Evolutionary conservation across 1,140 invertebrate genomes (phyloP), one percentile per base, ranked within the genome.

Genomic region (Paraescarpia echinospica): DNA sequence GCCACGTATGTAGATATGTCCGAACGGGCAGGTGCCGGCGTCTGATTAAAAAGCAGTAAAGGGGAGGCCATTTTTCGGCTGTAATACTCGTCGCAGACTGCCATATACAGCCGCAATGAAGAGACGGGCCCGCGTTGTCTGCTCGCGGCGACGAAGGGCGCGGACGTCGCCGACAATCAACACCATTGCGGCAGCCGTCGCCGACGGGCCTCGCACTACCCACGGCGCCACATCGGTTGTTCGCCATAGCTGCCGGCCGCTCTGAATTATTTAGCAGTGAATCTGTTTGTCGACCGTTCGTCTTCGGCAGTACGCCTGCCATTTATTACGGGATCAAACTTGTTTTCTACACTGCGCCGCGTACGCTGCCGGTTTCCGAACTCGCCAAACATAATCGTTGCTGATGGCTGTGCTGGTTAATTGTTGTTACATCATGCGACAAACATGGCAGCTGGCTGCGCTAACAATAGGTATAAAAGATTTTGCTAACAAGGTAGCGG

Each of bases 231-330:
- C 59, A 18, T 27, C 59, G 18, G 59, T 77, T 18, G 59, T 77
- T 31, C 18, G 59, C 59, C 59, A 77, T 77, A 6, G 59, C 59
- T 77, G 59, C 59, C 59, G 59, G 59, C 59, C 59, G 27, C 14
- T 77, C 59, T 77, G 59, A 77, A 77, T 77, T 77, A 77, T 77
- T 77, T 77, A 77, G 59, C 59, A 77, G 59, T 31, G 59, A 77
- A 77, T 77, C 59, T 77, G 59, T 77, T 77, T 77, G 59, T 77
- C 59, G 59, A 31, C 59, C 59, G 59, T 18, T 77, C 59, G 59
- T 77, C 59, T 77, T 77, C 59, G 14, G 59, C 59, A 31, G 59
- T 18, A 18, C 59, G 59, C 59, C 2, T 18, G 59, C 59, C 59
- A 18, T 77, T 77, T 77, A 77, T 77, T 77, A 77, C 14, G 59